Conservation (phyloP, 2,113 vertebrate genomes). For the Rhinogobius similis region DNA sequence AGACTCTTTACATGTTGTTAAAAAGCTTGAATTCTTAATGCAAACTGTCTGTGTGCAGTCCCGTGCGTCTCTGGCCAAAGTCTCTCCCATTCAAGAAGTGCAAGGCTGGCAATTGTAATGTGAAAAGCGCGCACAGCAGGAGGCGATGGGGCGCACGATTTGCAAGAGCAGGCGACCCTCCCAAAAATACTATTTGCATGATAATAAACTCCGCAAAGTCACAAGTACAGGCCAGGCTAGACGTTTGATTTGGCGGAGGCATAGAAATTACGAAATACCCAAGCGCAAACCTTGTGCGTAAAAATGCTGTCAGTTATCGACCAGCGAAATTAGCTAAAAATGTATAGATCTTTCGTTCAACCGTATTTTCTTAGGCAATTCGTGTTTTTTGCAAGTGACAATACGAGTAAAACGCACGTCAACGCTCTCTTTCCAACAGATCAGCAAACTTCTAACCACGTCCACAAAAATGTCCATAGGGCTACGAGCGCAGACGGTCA, state of each 20-base stretch:
- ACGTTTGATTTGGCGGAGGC: constrained; percentile 27
- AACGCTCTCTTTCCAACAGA: constrained; percentile 20
- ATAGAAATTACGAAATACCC: constrained; percentile 8
- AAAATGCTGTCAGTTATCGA: background rate
- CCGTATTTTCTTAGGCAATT: no score
- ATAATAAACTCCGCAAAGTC: constrained; percentile 70
- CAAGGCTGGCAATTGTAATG: constrained; percentile 62
- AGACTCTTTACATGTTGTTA: background rate
- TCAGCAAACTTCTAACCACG: constrained; percentile 50
- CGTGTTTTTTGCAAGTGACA: background rate
- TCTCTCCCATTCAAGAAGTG: constrained; percentile 6
- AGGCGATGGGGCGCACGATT: constrained; percentile 68
- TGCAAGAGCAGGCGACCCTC: constrained; percentile 63
- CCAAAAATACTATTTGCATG: constrained; percentile 61
- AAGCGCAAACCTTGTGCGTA: background rate
- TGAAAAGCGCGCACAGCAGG: constrained; percentile 70
- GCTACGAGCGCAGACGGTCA: background rate
- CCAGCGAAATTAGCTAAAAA: background rate
- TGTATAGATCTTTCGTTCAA: background rate
- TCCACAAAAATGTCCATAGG: constrained; percentile 11
- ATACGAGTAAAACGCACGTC: constrained; percentile 3
- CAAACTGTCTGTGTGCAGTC: background rate
- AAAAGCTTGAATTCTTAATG: background rate
- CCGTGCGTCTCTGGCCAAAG: background rate
- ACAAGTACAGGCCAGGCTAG: constrained; percentile 53